phyloP scores from a whole-genome alignment of 2,797 vertebrate species.

The Ciconia nigra region DNA sequence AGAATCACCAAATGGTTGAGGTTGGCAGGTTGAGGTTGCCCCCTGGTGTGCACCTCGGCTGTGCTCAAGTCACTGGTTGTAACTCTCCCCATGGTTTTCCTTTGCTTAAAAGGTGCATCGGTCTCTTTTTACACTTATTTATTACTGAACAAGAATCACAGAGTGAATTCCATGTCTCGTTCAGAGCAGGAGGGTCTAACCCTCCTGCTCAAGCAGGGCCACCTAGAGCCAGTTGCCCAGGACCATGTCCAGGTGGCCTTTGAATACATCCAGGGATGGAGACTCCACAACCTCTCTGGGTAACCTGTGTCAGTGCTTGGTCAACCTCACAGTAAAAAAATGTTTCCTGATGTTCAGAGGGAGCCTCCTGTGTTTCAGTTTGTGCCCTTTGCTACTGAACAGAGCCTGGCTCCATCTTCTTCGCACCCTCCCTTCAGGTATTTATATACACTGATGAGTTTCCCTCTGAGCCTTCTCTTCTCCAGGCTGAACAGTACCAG shows the following conservation, averaged over 20 bases:
- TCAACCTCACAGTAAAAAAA: background rate
- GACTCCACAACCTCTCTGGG: background rate
- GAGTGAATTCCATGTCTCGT: no score
- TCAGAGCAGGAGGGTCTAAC: background rate
- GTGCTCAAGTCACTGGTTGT: conserved; percentile 54
- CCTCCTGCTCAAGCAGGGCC: background rate
- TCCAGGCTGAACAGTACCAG: background rate
- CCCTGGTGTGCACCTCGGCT: background rate
- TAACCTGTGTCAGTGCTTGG: background rate
- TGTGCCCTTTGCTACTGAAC: background rate
- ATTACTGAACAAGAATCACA: conserved; percentile 47
- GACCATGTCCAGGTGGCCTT: background rate
- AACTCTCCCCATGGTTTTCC: conserved; percentile 73
- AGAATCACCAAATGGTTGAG: background rate
- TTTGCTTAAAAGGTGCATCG: conserved; percentile 80
- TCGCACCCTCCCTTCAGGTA: background rate
- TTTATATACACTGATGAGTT: background rate
- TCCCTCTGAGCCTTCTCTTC: background rate
- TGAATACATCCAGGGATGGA: background rate
- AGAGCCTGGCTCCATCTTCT: background rate
- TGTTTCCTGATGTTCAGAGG: background rate
- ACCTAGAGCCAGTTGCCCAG: background rate
- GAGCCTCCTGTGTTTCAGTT: background rate
- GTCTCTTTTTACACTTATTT: conserved; percentile 81
- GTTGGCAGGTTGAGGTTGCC: background rate